Evolutionary conservation across 1,140 invertebrate species (phyloP).

Genomic region (Heliconius nattereri): DNA sequence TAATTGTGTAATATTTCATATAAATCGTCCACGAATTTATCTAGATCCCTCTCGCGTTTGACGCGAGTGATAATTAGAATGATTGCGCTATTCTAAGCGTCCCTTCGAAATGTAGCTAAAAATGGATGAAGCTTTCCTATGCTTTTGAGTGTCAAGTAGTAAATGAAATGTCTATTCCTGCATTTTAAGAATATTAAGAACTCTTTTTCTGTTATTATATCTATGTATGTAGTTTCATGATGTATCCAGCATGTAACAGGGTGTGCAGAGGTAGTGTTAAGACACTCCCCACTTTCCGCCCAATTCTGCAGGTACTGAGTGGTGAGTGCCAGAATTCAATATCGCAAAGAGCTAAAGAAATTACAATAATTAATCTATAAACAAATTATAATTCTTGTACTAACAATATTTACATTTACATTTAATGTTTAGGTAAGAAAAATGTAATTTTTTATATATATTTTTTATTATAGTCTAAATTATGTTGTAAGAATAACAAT

Average conservation of each 20-base stretch:
- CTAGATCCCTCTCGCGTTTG: neutral
- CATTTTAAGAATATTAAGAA: neutral
- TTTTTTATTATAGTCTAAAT: neutral
- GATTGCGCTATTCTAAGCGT: slow-evolving; percentile 18
- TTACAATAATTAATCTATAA: too few species aligned
- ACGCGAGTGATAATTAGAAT: slow-evolving; percentile 18
- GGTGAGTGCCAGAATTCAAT: too few species aligned
- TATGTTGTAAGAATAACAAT: neutral
- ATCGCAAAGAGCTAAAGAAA: too few species aligned
- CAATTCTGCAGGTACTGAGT: too few species aligned
- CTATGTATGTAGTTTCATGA: neutral
- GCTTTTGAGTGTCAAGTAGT: slow-evolving; percentile 20
- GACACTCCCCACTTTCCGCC: too few species aligned
- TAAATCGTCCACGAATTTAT: slow-evolving; percentile 14
- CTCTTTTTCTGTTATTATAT: neutral
- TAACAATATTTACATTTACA: neutral
- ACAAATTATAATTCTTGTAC: neutral
- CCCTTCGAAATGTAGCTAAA: slow-evolving; percentile 15
- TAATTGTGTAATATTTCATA: slow-evolving; percentile 17
- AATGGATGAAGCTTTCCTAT: neutral
- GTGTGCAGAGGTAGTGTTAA: too few species aligned
- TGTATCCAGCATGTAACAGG: too few species aligned
- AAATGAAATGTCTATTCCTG: slow-evolving; percentile 2
- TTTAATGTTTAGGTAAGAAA: neutral
- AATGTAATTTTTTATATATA: neutral